These are phyloP conservation scores for Ips typographus DNA, from an alignment of 1,140 invertebrate genomes.

Conservation along the genomic window DNA sequence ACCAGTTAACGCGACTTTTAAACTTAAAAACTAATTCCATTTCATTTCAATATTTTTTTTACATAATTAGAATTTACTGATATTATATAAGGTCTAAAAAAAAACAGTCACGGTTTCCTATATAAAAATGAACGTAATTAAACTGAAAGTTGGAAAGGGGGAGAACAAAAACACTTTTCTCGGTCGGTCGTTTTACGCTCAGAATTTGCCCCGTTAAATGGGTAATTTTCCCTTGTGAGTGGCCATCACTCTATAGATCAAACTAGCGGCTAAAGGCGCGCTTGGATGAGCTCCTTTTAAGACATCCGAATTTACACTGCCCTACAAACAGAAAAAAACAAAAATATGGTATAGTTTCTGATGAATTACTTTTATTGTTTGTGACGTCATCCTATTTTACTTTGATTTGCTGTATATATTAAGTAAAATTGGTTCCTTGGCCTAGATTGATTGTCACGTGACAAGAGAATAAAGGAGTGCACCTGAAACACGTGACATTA, in stretches of 20 bases:
- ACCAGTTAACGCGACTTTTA: too few relatives aligned
- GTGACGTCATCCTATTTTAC: not conserved
- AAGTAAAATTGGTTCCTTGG: not conserved
- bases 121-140: too few relatives aligned
- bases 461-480: not conserved
- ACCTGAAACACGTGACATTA: not conserved
- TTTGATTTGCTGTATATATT: not conserved
- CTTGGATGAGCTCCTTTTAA: slow-evolving; percentile 22
- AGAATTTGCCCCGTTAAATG: slow-evolving; percentile 22
- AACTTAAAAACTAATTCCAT: too few relatives aligned
- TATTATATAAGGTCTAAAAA: too few relatives aligned
- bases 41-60: too few relatives aligned
- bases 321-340: not conserved
- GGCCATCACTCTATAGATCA: slow-evolving; percentile 25
- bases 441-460: too few relatives aligned
- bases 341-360: not conserved
- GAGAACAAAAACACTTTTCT: too few relatives aligned
- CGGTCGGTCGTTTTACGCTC: slow-evolving; percentile 7
- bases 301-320: slow-evolving; percentile 8
- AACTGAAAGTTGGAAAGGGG: too few relatives aligned
- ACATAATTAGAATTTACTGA: too few relatives aligned
- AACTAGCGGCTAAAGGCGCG: slow-evolving; percentile 17
- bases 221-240: slow-evolving; percentile 26
- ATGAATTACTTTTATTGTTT: not conserved
- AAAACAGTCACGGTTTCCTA: too few relatives aligned